Base-by-base conservation (phyloP, 1,140 invertebrate species). In the Tenebrio molitor region DNA sequence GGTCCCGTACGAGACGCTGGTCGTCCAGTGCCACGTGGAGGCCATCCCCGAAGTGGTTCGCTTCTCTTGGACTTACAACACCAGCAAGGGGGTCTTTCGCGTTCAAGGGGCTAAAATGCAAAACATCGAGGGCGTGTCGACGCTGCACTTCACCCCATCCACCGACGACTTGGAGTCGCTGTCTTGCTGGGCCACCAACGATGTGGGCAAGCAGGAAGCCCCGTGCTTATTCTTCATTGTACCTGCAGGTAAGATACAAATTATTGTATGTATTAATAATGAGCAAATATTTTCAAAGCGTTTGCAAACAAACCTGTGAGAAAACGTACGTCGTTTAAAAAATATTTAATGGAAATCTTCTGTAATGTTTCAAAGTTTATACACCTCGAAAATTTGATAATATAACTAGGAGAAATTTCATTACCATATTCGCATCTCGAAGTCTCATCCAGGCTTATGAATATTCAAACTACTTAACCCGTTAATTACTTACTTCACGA, bases 121-220 rank as follows among this genome's bases (percentile, higher is more conserved):
- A 78, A 89, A 86, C 79, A 87, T 87, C 76, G 91, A 90, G n/a
- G 84, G 90, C 15, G 85, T 88, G 58, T 93, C 91, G 77, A 88
- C 89, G 69, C 86, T 90, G 73, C 90, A 87, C 81, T 93, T 89
- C 82, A 88, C 86, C 63, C 87, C 88, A 21, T 85, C 84, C 63
- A 82, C 81, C 44, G 88, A 89, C 63, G 93, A 96, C 81, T 89
- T 94, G 73, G 93, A 94, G 63, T 93, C 91, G 64, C 84, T 96
- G 0, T 90, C 92, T 7, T 96, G 95, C 79, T 96, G 93, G 93
- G 94, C 93, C 0, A 90, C 88, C 77, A 96, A 95, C 84, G 88
- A 87, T 73, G 89, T 95, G 6, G 95, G 95, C 44, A 88, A 89
- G 77, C 94, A 95, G 84, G 87, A 87, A 71, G 87, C 86, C 74